Base-by-base conservation (phyloP, 2,888 invertebrate genomes). In the Tetragonisca angustula region DNA sequence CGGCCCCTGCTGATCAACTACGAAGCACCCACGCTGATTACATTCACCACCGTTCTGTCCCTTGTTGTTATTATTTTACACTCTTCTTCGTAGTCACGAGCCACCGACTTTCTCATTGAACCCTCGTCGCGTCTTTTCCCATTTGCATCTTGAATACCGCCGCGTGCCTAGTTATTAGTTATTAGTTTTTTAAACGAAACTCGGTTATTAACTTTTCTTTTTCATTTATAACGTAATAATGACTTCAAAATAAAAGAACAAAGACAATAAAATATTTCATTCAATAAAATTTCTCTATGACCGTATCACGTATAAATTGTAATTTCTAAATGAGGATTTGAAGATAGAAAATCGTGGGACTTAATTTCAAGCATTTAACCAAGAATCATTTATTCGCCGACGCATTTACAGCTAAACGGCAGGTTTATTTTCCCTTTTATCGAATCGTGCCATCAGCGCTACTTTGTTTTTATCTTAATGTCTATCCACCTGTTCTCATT, bases 21-120 rank as follows among this genome's bases (percentile, higher is more conserved):
- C 80, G 83, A 81, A 84, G 61, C 80, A n/a, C 68, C 85, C 84
- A 83, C n/a, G 56, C 83, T 78, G 88, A 87, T 84, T 75, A 36
- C 85, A 73, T 90, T 88, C 87, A 85, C 90, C 90, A 87, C 86
- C 91, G 15, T 50, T 64, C 64, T 52, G 19, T 90, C 88, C 90
- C 79, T 24, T 52, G 15, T 61, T 43, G 11, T 43, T 43, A 9
- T 0, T 43, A 11, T 43, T 43, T 50, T 27, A 27, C 2, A 27
- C 27, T 27, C 27, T 24, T n/a, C 91, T 88, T 90, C 90, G 81
- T 76, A 52, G 71, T 69, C 87, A 71, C 3, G 32, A 32, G 24
- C 88, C 90, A 92, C 90, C 91, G 83, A 87, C 88, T 91, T 91
- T 83, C 81, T 21, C 19, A 65, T 52, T 36, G 36, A 52, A 36